Conservation (phyloP, 2,888 invertebrate species). For the Erebia ligea region DNA sequence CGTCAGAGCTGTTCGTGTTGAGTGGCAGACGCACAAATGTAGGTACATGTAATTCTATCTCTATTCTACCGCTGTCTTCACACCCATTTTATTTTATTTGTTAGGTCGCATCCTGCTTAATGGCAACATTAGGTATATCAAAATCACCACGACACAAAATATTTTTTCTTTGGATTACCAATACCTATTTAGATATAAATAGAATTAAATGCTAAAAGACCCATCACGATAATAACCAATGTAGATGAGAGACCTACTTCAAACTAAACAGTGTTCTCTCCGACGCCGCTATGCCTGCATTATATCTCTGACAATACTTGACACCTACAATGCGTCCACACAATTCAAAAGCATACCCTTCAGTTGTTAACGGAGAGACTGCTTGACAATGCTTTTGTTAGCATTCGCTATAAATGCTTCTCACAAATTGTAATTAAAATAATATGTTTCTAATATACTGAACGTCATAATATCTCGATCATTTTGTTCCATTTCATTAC, state of each 20-base stretch:
- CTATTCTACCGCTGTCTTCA: not conserved
- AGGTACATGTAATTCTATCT: slow-evolving; percentile 15
- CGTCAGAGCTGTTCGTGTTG: slow-evolving; percentile 11
- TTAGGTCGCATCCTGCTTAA: too few species aligned
- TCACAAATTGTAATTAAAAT: slow-evolving; percentile 54
- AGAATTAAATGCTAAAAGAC: slow-evolving; percentile 18
- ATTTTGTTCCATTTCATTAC: not conserved
- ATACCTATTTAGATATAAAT: not conserved
- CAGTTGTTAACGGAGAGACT: slow-evolving; percentile 64
- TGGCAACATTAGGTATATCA: not conserved
- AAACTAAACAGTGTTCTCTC: slow-evolving; percentile 47
- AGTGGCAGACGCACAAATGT: slow-evolving; percentile 26
- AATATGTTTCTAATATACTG: slow-evolving; percentile 43
- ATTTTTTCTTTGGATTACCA: not conserved
- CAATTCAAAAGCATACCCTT: slow-evolving; percentile 62
- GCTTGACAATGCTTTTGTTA: slow-evolving; percentile 54
- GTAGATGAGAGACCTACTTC: slow-evolving; percentile 44
- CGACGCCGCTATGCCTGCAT: slow-evolving; percentile 49
- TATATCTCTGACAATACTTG: slow-evolving; percentile 56
- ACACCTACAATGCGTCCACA: slow-evolving; percentile 58
- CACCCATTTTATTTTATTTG: not conserved
- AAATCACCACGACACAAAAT: not conserved
- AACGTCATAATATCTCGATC: slow-evolving; percentile 30
- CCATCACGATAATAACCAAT: slow-evolving; percentile 11
- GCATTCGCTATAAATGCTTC: slow-evolving; percentile 52